Evolutionary conservation across 2,888 invertebrate genomes (phyloP).

Genomic region (Chaitophorus viminalis): DNA sequence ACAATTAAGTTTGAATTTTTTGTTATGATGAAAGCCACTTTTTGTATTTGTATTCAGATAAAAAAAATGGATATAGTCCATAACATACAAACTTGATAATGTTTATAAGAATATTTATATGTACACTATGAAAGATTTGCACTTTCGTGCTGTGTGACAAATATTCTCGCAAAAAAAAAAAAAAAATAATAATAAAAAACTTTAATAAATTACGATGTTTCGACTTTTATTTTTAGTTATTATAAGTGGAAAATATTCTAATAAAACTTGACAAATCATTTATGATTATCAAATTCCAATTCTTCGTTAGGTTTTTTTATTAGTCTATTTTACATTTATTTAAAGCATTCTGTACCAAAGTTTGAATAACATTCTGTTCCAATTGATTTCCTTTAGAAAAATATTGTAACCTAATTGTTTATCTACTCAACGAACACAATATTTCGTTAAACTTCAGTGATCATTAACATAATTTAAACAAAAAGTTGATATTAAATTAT

Average conservation of each 20-base stretch:
- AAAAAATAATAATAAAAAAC: conserved; percentile 54
- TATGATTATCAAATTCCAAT: background rate
- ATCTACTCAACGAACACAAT: background rate
- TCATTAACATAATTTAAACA: background rate
- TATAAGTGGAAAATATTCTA: conserved; percentile 30
- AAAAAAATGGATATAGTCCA: conserved; percentile 52
- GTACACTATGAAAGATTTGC: conserved; percentile 55
- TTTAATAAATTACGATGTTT: conserved; percentile 37
- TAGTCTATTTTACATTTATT: background rate
- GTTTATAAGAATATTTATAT: conserved; percentile 56
- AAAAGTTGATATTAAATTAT: conserved; percentile 1
- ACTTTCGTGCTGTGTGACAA: conserved; percentile 58
- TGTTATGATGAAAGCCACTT: conserved; percentile 55
- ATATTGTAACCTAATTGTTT: background rate
- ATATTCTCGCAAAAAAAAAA: conserved; percentile 61
- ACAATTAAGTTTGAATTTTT: conserved; percentile 58
- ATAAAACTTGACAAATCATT: conserved; percentile 27
- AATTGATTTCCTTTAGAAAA: background rate
- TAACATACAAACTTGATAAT: conserved; percentile 58
- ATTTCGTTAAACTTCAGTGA: background rate
- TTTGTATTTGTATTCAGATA: conserved; percentile 59
- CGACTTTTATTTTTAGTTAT: conserved; percentile 53
- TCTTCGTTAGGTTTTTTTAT: conserved; percentile 4
- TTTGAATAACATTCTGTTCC: background rate
- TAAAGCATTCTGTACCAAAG: background rate